Base-by-base conservation (phyloP, 2,888 invertebrate species). In the Onchidella celtica region DNA sequence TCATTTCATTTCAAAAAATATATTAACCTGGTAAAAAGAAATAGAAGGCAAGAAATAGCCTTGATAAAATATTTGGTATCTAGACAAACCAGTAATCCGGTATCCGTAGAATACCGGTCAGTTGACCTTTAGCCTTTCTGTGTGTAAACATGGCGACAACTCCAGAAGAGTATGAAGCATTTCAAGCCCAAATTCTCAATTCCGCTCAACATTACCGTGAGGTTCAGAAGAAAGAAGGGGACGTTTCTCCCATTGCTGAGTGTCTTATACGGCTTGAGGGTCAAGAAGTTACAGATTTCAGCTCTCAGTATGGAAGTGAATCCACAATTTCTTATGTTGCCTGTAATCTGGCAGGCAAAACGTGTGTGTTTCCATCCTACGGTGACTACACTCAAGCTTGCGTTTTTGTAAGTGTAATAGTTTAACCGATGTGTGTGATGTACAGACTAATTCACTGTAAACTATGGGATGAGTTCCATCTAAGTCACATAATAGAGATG, bases 361-460 rank as follows among this genome's bases (percentile, higher is more conserved):
- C 96, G 88, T 96, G 95, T 36, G 96, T 96, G 92, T 98, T 96
- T 94, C 98, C 98, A 0, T 95, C 95, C 85, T 97, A 97, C 93
- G 98, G 98, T 27, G 98, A 98, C 92, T 97, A 96, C 94, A 97
- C 97, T 96, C 90, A 97, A 93, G 96, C 97, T 21, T 98, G 96
- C 94, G 96, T 97, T 81, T 96, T 97, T 96, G 98, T 97, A 94
- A 94, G 95, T 89, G 27, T 9, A 6, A 47, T 47, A 47, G 47
- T 47, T 6, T 11, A 47, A 47, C 17, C 17, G 17, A 17, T 47
- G 9, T 11, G 47, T 47, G 47, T 11, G 17, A 47, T 47, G 47
- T 47, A n/a, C n/a, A n/a, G n/a, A n/a, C n/a, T n/a, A n/a, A n/a
- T n/a, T n/a, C n/a, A n/a, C n/a, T n/a, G n/a, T n/a, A n/a, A n/a